Evolutionary conservation across 2,113 vertebrate species (phyloP), one percentile per base, ranked within the genome.

Genomic region (Larimichthys polyactis): DNA sequence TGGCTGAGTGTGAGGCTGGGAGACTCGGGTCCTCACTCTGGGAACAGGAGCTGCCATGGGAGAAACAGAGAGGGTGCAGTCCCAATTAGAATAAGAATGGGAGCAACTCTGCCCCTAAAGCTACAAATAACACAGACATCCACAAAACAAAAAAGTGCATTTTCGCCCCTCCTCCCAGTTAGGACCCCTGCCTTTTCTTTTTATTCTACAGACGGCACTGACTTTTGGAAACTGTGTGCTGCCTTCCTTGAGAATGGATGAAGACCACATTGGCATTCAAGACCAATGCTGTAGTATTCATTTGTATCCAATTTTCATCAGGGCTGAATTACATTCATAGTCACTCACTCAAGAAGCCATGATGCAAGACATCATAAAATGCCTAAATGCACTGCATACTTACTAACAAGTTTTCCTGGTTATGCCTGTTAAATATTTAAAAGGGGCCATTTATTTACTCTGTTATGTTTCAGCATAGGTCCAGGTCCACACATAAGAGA

Each of bases 61-160:
- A 94, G 79, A 90, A 88, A 82, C 57, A 49, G 60, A 83, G 85
- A 86, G 87, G 77, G 79, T 71, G 84, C 84, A 84, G 71, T 62
- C 81, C 79, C 81, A 92, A 94, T 94, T 94, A 92, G 89, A 92
- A 92, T 93, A 73, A 94, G 85, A 94, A 92, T 89, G 83, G 85
- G 71, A 83, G 71, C 16, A 20, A 83, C 76, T 84, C 78, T 87
- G 91, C 84, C 72, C 75, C 81, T 80, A 73, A 65, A 57, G 89
- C 84, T 63, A 82, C 83, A 85, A 87, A 89, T 82, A 90, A 90
- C 75, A 71, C 87, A 91, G 85, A 91, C 89, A 78, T 85, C 68
- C 64, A 79, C 85, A 55, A 89, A 79, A 91, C 87, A 94, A 90
- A 92, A 40, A 90, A 87, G 85, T 59, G 71, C 69, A 79, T 48